phyloP scores from a whole-genome alignment of 2,888 invertebrate species.

The Mythimna vitellina region DNA sequence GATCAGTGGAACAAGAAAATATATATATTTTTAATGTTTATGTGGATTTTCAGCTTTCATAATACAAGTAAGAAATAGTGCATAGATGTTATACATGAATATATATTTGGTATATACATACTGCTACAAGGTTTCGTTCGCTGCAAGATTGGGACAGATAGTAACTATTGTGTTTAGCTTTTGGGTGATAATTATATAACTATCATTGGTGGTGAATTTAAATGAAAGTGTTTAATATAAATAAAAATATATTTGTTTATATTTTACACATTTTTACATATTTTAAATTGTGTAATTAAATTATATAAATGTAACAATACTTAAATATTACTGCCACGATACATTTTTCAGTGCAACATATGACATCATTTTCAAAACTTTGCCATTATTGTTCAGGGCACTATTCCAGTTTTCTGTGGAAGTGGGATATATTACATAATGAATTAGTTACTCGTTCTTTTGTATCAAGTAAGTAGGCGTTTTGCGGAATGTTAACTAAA shows the following conservation, averaged over 20 bases:
- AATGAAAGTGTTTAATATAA: constrained; percentile 20
- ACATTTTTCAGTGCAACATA: neutral
- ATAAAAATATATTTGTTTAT: constrained; percentile 41
- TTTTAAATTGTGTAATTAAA: neutral
- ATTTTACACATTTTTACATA: constrained; percentile 23
- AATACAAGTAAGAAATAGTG: neutral
- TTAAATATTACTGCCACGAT: constrained; percentile 1
- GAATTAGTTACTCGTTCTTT: neutral
- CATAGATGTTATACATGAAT: neutral
- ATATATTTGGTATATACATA: neutral
- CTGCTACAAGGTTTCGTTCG: neutral
- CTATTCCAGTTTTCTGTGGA: constrained; percentile 10
- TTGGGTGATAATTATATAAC: neutral
- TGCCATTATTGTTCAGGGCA: constrained; percentile 7
- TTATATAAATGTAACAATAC: constrained; percentile 19
- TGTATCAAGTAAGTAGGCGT: neutral
- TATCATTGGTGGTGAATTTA: neutral
- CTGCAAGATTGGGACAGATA: neutral
- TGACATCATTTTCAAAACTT: constrained; percentile 18
- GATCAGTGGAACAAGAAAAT: neutral
- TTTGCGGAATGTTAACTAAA: constrained; percentile 21
- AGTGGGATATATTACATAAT: constrained; percentile 1
- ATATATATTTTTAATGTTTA: neutral
- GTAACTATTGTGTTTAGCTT: neutral
- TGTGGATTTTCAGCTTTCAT: neutral